phyloP scores from a whole-genome alignment of 2,113 vertebrate genomes.

The Crotalus helleri region DNA sequence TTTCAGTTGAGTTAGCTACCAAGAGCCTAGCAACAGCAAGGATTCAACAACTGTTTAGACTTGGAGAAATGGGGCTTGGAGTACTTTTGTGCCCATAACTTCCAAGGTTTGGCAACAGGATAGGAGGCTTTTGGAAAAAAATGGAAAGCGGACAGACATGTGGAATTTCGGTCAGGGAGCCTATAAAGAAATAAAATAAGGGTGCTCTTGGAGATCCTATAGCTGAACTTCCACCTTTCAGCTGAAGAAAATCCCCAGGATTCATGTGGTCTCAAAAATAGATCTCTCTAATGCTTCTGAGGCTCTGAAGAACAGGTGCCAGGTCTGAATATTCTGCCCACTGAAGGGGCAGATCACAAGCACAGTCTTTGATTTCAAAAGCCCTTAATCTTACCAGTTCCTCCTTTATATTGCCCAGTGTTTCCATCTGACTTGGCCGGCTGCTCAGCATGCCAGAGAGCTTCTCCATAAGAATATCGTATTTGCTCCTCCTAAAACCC shows the following conservation, averaged over 20 bases:
- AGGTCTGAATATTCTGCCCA: background rate
- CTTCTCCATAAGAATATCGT: constrained; percentile 90
- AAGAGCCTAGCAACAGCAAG: background rate
- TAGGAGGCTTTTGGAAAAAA: background rate
- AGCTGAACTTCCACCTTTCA: background rate
- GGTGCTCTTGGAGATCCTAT: background rate
- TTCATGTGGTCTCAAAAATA: background rate
- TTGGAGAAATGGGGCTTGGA: background rate
- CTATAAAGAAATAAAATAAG: background rate
- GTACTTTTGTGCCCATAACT: background rate
- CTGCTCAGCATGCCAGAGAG: constrained; percentile 77
- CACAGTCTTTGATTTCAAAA: background rate
- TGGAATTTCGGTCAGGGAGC: background rate
- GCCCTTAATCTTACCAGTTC: constrained; percentile 78
- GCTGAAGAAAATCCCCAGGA: background rate
- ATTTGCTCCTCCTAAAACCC: constrained; percentile 83
- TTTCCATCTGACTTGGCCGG: constrained; percentile 70
- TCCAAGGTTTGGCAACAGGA: background rate
- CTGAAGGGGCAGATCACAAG: background rate
- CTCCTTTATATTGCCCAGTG: constrained; percentile 74
- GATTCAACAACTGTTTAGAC: background rate
- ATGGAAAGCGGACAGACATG: background rate
- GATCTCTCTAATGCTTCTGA: no score
- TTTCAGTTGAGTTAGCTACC: background rate
- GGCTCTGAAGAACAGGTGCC: background rate